Conservation (phyloP, 2,113 vertebrate genomes). For the Calyptommatus sinebrachiatus region DNA sequence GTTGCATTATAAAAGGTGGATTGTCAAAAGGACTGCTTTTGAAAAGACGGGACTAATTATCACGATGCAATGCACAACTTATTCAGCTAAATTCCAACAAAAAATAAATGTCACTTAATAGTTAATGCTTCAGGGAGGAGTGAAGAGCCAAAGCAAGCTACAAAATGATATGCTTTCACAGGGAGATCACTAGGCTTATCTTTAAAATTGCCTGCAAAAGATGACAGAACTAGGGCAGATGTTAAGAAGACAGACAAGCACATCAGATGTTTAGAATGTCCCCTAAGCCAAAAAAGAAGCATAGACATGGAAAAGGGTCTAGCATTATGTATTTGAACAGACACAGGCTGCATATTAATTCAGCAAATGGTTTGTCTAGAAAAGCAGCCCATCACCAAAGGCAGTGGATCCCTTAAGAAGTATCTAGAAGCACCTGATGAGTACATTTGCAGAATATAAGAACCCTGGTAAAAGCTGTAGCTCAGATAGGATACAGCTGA, state of each 20-base stretch:
- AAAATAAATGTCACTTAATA: not conserved
- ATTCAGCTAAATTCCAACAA: not conserved
- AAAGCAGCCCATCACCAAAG: not conserved
- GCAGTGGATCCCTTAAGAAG: not conserved
- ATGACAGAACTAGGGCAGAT: slow-evolving; percentile 12
- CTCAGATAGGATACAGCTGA: too few species aligned
- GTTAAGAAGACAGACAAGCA: not conserved
- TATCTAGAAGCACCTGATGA: not conserved
- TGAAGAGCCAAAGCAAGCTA: not conserved
- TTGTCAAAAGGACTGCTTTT: not conserved
- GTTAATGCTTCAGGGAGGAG: not conserved
- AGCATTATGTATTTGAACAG: not conserved
- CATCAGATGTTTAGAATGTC: not conserved
- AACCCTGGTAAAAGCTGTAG: not conserved
- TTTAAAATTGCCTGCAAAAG: slow-evolving; percentile 2
- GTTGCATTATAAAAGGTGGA: not conserved
- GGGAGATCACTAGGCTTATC: not conserved
- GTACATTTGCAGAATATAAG: not conserved
- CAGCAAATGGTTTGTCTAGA: not conserved
- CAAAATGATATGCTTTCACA: not conserved
- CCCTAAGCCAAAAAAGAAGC: not conserved
- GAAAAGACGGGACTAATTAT: not conserved
- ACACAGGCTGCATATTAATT: not conserved
- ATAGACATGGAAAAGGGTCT: too few species aligned
- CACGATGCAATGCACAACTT: not conserved